Percentiles rank a stretch among this genome's conserved stretches.
phyloP scores from a whole-genome alignment of 2,113 vertebrate genomes.

The Psephotus haematonotus region DNA sequence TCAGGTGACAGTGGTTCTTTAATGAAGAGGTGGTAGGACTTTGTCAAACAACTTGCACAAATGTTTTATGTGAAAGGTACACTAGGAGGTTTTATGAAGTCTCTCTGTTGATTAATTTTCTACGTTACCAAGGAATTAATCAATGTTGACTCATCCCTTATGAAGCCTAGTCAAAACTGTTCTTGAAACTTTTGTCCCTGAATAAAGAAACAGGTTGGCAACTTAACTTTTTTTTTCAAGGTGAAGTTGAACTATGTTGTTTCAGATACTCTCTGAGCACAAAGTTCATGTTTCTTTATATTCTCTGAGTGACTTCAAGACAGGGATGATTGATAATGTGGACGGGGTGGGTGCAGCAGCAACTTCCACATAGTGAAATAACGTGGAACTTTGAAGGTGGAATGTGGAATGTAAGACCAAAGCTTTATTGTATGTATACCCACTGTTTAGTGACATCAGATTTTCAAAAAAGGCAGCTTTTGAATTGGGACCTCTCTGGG shows the following conservation, averaged over 20 bases:
- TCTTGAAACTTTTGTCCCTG: not conserved
- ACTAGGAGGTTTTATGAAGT: not conserved
- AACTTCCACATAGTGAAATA: not conserved
- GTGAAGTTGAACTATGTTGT: not conserved
- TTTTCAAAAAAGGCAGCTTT: not conserved
- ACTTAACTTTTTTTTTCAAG: not conserved
- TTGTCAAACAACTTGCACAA: not conserved
- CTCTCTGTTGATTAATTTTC: not conserved
- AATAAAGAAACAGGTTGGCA: not conserved
- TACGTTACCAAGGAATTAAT: too few species aligned
- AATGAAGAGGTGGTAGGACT: not conserved
- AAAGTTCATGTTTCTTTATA: not conserved
- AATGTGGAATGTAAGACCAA: not conserved
- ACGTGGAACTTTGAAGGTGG: not conserved
- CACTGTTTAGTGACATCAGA: not conserved
- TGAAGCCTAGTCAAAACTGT: not conserved
- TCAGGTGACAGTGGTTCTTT: not conserved
- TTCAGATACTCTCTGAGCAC: not conserved
- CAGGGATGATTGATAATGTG: not conserved
- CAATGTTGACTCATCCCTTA: not conserved
- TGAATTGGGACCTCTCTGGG: not conserved
- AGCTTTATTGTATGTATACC: not conserved
- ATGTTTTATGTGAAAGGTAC: not conserved
- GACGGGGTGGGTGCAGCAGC: not conserved
- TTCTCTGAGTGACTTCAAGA: not conserved